Base-by-base conservation (phyloP, 1,140 invertebrate genomes). In the Saccostrea echinata region DNA sequence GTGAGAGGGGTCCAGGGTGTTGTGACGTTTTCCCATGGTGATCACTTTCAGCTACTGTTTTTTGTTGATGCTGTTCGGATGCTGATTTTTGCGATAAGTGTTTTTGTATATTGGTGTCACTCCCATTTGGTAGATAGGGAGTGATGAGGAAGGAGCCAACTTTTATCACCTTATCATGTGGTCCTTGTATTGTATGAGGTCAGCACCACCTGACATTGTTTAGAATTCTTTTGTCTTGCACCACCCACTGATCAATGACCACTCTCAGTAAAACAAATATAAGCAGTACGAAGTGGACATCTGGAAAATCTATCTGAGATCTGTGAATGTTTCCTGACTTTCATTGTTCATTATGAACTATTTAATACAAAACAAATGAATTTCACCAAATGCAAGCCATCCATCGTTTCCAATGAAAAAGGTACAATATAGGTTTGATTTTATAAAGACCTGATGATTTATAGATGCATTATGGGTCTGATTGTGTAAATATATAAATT, bases 1-100 rank as follows among this genome's bases (percentile, higher is more conserved):
- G 68, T 71, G 24, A 76, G 68, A 33, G 68, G 27, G 68, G 68
- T 76, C 68, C 68, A 16, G 27, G 12, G 11, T 9, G 27, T 76
- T 76, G 68, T 76, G 68, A 76, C 68, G 57, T 76, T 76, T 76
- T 76, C 68, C 68, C 68, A 76, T 76, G 68, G 68, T 33, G 68
- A 76, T 76, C 68, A 76, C 68, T 76, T 76, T 76, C 68, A 76
- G 68, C 27, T 76, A 76, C 68, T 76, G 68, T 76, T 76, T 76
- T 76, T 9, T 76, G 68, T 30, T 76, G 68, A 76, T 76, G 68
- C 13, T 30, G 68, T 30, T 24, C 68, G 30, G 68, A 76, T 76
- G 68, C 68, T 16, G 68, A 76, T 76, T 30, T 27, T 33, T 33
- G 27, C 16, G 68, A 76, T 76, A 76, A 76, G 24, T 30, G 24